These are phyloP conservation scores for Anabacerthia variegaticeps DNA, from an alignment of 2,797 vertebrate species.

Conservation along the genomic window DNA sequence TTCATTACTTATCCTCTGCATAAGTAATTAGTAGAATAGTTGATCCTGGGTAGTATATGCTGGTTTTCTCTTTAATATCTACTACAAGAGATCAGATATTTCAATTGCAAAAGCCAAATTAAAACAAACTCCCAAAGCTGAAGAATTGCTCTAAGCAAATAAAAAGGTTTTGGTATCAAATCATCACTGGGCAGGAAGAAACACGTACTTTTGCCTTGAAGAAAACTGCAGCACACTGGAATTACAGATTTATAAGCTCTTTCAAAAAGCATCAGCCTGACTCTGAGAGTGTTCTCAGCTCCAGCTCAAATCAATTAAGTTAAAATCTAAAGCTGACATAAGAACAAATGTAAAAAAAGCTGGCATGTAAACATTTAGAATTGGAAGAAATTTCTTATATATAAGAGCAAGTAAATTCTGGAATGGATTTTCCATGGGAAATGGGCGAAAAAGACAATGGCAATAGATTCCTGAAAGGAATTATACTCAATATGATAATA, in stretches of 20 bases:
- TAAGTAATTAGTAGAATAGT: background rate
- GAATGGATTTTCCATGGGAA: background rate
- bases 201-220: background rate
- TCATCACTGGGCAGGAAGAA: background rate
- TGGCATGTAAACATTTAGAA: background rate
- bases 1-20: background rate
- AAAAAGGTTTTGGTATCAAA: background rate
- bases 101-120: background rate
- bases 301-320: background rate
- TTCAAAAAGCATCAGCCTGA: background rate
- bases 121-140: background rate
- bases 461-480: background rate
- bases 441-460: background rate
- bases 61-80: background rate
- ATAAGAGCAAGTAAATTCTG: background rate
- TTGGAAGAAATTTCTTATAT: background rate
- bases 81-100: background rate
- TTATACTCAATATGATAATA: background rate
- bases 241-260: background rate
- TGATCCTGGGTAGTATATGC: background rate
- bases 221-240: background rate
- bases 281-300: background rate
- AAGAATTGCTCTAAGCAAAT: conserved; percentile 7
- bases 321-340: background rate
- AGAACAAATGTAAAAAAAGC: background rate